phyloP scores from a whole-genome alignment of 2,797 vertebrate genomes.

The Falco peregrinus region DNA sequence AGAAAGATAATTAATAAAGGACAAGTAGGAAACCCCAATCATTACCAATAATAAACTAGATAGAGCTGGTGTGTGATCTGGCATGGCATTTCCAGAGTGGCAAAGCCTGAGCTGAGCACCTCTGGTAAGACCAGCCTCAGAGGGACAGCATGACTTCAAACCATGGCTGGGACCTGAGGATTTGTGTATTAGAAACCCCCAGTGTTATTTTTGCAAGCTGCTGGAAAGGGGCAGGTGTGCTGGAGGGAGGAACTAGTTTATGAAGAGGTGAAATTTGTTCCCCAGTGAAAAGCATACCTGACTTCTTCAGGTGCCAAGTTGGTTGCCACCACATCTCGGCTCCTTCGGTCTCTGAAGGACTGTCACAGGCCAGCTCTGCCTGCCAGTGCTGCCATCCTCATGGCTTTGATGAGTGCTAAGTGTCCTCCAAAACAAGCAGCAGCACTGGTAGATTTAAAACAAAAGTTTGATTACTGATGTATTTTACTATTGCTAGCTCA shows the following conservation, averaged over 20 bases:
- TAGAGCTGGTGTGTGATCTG: background rate
- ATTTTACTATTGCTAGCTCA: background rate
- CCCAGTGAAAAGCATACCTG: background rate
- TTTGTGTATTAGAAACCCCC: background rate
- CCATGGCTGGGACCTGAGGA: background rate
- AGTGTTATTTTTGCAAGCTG: background rate
- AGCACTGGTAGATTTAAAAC: background rate
- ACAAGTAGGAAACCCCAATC: background rate
- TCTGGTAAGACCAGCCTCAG: background rate
- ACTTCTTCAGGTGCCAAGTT: background rate
- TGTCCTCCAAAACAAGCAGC: background rate
- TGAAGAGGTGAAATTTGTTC: background rate
- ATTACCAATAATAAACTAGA: background rate
- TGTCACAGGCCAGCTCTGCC: background rate
- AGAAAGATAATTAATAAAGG: background rate
- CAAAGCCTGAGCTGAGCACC: background rate
- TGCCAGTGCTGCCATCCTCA: background rate
- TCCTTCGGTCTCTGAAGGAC: background rate
- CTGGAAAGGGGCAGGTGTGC: background rate
- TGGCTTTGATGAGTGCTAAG: background rate
- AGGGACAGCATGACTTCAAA: background rate
- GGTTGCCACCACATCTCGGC: accelerated
- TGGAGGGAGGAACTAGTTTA: background rate
- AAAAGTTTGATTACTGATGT: background rate
- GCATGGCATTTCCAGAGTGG: background rate